Evolutionary conservation across 2,113 vertebrate species (phyloP).

Genomic region (Corythornis madagascariensis): DNA sequence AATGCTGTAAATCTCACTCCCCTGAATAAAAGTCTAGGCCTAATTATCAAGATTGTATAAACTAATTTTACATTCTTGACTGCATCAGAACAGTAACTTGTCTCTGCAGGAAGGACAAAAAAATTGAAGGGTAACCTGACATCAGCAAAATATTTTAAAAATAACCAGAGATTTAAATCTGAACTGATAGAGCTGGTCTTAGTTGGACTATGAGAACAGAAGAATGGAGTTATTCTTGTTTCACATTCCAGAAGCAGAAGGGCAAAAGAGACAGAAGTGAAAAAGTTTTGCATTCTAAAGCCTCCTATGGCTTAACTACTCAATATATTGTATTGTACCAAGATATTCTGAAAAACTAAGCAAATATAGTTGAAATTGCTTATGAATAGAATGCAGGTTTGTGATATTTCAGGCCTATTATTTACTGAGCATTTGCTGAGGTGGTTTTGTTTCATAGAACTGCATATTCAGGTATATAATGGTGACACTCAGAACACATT

Average conservation of each 20-base stretch:
- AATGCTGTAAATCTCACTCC: background rate
- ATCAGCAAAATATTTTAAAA: background rate
- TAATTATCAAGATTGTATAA: background rate
- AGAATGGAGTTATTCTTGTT: background rate
- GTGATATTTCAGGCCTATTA: slow-evolving; percentile 42
- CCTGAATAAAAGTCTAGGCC: background rate
- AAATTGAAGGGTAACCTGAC: background rate
- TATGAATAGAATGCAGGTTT: slow-evolving; percentile 41
- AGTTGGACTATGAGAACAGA: background rate
- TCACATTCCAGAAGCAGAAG: background rate
- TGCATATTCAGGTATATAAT: slow-evolving; percentile 31
- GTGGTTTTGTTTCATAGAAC: slow-evolving; percentile 23
- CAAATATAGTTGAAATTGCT: slow-evolving; percentile 53
- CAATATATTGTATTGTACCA: slow-evolving; percentile 12
- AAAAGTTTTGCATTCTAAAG: background rate
- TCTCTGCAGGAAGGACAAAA: background rate
- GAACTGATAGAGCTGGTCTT: background rate
- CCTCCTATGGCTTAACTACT: background rate
- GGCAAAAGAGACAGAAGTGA: background rate
- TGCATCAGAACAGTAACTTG: background rate
- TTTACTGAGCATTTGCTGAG: slow-evolving; percentile 53
- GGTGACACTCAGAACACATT: background rate
- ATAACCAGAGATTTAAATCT: background rate
- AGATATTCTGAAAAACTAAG: slow-evolving; percentile 36
- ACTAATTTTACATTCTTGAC: background rate